Conservation (phyloP, 30 jellyfish, hydroid and myxozoan species). For the Turritopsis dohrnii region DNA sequence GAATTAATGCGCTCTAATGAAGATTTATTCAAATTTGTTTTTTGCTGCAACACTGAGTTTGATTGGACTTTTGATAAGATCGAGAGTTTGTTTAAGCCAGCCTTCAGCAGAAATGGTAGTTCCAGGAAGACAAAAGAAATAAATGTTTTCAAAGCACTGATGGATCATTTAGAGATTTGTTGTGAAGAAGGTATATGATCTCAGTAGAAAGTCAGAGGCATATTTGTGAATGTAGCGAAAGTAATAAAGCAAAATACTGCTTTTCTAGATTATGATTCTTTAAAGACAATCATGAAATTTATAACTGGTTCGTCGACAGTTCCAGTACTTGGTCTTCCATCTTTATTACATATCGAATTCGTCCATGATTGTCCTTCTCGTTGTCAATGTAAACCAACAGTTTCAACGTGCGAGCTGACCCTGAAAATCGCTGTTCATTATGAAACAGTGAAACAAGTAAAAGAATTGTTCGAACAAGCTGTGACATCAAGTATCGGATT, state of each 20-base stretch:
- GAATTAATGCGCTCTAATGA: not conserved
- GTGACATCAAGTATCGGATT: no score
- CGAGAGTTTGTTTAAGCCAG: not conserved
- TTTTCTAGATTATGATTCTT: not conserved
- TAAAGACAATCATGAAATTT: not conserved
- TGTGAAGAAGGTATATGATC: not conserved
- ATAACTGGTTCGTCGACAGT: conserved; percentile 16
- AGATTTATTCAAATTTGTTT: not conserved
- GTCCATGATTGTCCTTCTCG: conserved; percentile 22
- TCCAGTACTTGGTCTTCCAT: conserved; percentile 27
- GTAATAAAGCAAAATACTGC: not conserved
- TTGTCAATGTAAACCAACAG: conserved; percentile 42
- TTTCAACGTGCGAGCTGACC: conserved; percentile 31
- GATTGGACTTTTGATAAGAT: not conserved
- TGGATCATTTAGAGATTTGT: not conserved
- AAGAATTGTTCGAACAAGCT: conserved; percentile 22
- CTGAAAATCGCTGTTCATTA: conserved; percentile 22
- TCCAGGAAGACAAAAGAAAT: not conserved
- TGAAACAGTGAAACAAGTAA: conserved; percentile 3
- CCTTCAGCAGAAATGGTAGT: not conserved
- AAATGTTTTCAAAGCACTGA: not conserved
- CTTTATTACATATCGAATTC: not conserved
- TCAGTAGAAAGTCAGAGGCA: not conserved
- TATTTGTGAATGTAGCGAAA: not conserved
- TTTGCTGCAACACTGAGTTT: not conserved